Percentiles rank a stretch among this genome's conserved stretches.
These are phyloP conservation scores for Ochlodes sylvanus DNA, from an alignment of 2,888 invertebrate genomes.

Conservation along the genomic window DNA sequence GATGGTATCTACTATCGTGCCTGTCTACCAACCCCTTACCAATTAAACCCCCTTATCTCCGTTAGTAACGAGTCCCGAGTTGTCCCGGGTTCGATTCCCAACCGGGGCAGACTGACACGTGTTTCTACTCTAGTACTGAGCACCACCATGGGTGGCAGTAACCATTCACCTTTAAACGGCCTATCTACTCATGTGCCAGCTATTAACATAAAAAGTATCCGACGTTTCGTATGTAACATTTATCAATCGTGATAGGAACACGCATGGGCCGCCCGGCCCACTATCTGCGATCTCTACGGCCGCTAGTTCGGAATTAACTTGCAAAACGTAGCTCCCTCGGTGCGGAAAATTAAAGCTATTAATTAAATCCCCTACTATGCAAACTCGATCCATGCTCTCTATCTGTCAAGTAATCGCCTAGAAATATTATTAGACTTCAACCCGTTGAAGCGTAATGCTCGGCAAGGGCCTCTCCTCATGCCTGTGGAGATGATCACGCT, in stretches of 20 bases:
- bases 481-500: no score
- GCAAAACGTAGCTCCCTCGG: slow-evolving; percentile 40
- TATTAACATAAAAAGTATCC: neutral
- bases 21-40: no score
- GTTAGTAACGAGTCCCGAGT: no score
- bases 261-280: slow-evolving; percentile 20
- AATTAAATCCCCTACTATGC: slow-evolving; percentile 37
- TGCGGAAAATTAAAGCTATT: slow-evolving; percentile 43
- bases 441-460: no score
- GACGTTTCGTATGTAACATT: neutral
- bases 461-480: no score
- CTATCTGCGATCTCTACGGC: slow-evolving; percentile 38
- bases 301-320: slow-evolving; percentile 41
- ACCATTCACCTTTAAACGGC: neutral
- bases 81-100: no score
- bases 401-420: neutral
- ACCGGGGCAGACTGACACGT: no score
- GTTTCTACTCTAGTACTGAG: no score
- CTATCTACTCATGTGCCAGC: neutral
- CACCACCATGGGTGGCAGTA: neutral
- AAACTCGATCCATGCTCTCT: slow-evolving; percentile 11
- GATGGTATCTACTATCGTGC: no score
- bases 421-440: no score
- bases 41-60: no score
- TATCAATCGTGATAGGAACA: slow-evolving; percentile 1